These are phyloP conservation scores for Peromyscus maniculatus DNA, from an alignment of 2,113 vertebrate species.

Conservation along the genomic window DNA sequence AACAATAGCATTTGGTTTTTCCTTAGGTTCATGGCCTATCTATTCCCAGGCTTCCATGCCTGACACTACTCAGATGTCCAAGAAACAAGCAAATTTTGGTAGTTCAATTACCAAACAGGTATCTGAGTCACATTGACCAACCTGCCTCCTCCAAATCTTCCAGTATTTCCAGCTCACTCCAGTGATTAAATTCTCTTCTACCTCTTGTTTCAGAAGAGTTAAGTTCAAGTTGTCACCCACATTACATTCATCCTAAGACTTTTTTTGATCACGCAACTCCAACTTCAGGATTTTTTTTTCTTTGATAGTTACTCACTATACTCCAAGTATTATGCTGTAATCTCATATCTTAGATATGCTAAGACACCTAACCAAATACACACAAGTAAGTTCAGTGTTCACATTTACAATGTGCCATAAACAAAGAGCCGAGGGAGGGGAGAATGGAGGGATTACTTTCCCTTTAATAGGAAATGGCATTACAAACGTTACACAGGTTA, in stretches of 20 bases:
- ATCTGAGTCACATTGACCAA: background rate
- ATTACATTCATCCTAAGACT: background rate
- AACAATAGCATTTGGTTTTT: background rate
- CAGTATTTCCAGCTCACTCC: background rate
- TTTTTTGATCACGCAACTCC: background rate
- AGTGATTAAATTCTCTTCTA: background rate
- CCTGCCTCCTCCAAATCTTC: background rate
- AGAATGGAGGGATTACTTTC: background rate
- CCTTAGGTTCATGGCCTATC: background rate
- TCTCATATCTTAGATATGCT: background rate
- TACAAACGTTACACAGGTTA: background rate
- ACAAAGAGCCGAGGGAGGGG: background rate
- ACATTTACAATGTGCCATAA: background rate
- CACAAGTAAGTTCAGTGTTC: background rate
- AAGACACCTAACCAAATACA: background rate
- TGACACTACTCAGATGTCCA: background rate
- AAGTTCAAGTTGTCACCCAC: background rate
- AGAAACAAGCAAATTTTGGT: background rate
- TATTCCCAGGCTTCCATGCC: background rate
- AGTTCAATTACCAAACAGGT: background rate
- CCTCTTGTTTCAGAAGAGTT: background rate
- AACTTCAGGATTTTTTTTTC: background rate
- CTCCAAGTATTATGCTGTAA: background rate
- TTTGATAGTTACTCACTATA: background rate
- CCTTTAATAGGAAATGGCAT: background rate